These are phyloP conservation scores for Drosophila meridiana DNA, from an alignment of 2,888 invertebrate genomes.

Conservation along the genomic window DNA sequence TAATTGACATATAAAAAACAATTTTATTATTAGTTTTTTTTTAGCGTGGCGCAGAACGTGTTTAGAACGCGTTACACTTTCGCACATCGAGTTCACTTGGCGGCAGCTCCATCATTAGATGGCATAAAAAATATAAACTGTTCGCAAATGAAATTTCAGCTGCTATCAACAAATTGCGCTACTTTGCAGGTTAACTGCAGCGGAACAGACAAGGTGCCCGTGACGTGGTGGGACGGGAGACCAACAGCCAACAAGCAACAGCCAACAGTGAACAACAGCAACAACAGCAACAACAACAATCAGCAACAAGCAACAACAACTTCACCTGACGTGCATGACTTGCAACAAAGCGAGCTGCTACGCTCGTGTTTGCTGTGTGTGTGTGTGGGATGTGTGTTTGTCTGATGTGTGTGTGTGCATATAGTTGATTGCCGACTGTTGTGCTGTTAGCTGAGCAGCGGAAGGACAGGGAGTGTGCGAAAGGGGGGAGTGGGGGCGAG, in stretches of 20 bases:
- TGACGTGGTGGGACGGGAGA: slow-evolving; percentile 39
- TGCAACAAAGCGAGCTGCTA: slow-evolving; percentile 68
- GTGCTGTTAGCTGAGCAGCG: slow-evolving; percentile 12
- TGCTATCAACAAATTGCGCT: slow-evolving; percentile 80
- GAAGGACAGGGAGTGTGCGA: neutral
- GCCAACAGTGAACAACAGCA: slow-evolving; percentile 13
- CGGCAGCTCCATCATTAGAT: slow-evolving; percentile 55
- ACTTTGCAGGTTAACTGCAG: slow-evolving; percentile 79
- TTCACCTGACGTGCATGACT: slow-evolving; percentile 75
- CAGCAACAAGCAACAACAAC: slow-evolving; percentile 44
- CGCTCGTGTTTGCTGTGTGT: neutral
- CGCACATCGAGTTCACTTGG: slow-evolving; percentile 26
- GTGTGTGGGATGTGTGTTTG: slow-evolving; percentile 10
- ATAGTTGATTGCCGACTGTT: slow-evolving; percentile 69
- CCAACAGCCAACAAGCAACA: slow-evolving; percentile 35
- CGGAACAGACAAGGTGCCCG: slow-evolving; percentile 66
- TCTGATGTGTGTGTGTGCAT: slow-evolving; percentile 12
- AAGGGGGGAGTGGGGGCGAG: slow-evolving; percentile 11
- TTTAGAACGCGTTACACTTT: slow-evolving; percentile 55
- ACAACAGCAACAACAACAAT: slow-evolving; percentile 29
- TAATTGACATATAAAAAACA: slow-evolving; percentile 64
- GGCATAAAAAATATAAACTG: slow-evolving; percentile 66
- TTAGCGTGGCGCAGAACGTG: slow-evolving; percentile 53
- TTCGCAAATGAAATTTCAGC: slow-evolving; percentile 76
- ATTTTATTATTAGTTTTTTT: slow-evolving; percentile 49